Evolutionary conservation across 2,113 vertebrate species (phyloP).

Genomic region (Periophthalmus modestus): DNA sequence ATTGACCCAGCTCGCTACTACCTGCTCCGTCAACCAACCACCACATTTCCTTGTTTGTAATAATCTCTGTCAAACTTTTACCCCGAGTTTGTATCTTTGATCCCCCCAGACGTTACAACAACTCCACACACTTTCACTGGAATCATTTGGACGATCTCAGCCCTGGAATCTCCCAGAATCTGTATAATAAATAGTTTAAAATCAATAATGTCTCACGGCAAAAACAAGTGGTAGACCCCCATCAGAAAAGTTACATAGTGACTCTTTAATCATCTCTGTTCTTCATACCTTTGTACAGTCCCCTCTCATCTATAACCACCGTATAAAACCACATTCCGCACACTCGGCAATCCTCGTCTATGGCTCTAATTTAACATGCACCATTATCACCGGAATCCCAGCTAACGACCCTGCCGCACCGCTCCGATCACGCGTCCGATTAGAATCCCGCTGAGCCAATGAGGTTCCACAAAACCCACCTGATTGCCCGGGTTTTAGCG

Average conservation of each 20-base stretch:
- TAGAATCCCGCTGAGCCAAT: constrained; percentile 75
- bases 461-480: constrained; percentile 75
- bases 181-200: too few relatives aligned
- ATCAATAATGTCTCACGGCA: background rate
- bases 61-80: too few relatives aligned
- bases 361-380: constrained; percentile 71
- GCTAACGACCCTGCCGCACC: constrained; percentile 71
- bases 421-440: constrained; percentile 55
- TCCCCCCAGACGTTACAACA: too few relatives aligned
- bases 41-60: too few relatives aligned
- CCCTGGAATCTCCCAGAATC: too few relatives aligned
- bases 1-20: too few relatives aligned
- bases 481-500: constrained; percentile 75
- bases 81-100: too few relatives aligned
- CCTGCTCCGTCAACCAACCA: too few relatives aligned
- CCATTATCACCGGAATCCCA: constrained; percentile 70
- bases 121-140: too few relatives aligned
- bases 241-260: too few relatives aligned
- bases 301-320: constrained; percentile 53
- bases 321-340: constrained; percentile 55
- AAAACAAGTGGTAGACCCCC: too few relatives aligned
- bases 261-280: constrained; percentile 35
- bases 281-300: constrained; percentile 51
- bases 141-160: too few relatives aligned
- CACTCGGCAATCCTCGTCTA: constrained; percentile 57